phyloP scores from a whole-genome alignment of 2,113 vertebrate species.

The Gnathonemus echidnorhynchus region DNA sequence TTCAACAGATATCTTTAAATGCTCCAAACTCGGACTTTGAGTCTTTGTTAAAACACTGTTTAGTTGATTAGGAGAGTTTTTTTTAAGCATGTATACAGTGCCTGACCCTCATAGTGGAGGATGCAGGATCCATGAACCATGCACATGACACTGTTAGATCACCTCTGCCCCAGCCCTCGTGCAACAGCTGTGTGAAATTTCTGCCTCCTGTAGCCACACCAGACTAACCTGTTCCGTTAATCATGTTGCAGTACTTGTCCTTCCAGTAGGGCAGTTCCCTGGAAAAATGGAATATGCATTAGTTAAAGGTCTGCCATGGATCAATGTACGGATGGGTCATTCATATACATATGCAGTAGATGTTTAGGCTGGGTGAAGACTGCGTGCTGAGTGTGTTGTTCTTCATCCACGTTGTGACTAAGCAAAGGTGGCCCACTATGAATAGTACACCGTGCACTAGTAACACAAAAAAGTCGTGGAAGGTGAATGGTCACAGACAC shows the following conservation, averaged over 20 bases:
- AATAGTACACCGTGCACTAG: neutral
- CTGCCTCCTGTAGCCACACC: neutral
- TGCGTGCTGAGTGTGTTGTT: neutral
- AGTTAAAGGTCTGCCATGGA: neutral
- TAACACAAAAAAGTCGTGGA: neutral
- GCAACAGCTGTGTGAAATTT: neutral
- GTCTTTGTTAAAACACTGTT: neutral
- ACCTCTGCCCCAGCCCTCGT: neutral
- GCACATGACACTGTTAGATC: neutral
- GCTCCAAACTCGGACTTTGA: neutral
- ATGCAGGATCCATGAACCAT: neutral
- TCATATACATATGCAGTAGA: neutral
- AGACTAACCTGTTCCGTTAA: slow-evolving; percentile 86
- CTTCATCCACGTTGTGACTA: neutral
- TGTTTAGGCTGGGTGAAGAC: neutral
- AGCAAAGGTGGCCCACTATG: neutral
- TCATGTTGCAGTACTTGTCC: slow-evolving; percentile 70
- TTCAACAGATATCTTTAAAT: neutral
- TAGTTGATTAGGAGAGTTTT: neutral
- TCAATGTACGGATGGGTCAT: neutral
- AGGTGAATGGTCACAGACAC: slow-evolving; percentile 25
- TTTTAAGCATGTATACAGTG: neutral
- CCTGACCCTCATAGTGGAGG: neutral
- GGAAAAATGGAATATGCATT: slow-evolving; percentile 29
- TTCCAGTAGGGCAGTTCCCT: slow-evolving; percentile 75